Conservation (phyloP, 2,113 vertebrate species). For the Uria aalge region DNA sequence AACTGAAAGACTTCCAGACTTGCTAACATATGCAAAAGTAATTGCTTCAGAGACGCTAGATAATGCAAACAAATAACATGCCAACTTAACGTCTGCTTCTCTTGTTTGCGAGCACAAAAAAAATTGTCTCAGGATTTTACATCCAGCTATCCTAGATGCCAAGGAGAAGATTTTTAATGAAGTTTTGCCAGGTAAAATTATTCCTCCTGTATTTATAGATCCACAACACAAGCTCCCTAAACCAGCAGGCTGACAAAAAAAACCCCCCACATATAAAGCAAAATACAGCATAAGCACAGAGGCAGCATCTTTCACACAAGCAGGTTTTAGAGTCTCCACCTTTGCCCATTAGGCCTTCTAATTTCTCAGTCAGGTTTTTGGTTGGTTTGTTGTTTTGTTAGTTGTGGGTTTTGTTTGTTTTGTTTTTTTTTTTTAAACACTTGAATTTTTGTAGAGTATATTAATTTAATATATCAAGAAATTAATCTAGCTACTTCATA, state of each 20-base stretch:
- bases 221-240: not conserved
- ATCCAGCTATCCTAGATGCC: not conserved
- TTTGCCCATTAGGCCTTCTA: not conserved
- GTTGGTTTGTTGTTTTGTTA: not conserved
- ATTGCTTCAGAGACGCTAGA: not conserved
- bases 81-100: not conserved
- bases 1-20: not conserved
- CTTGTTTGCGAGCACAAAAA: not conserved
- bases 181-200: not conserved
- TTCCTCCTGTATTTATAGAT: not conserved
- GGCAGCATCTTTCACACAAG: not conserved
- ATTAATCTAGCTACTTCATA: not conserved
- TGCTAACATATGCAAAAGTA: not conserved
- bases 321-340: not conserved
- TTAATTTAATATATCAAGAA: not conserved
- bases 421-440: not conserved
- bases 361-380: not conserved
- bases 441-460: not conserved
- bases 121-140: not conserved
- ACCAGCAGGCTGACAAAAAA: not conserved
- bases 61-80: not conserved
- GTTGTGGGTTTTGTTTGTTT: not conserved
- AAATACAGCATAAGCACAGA: not conserved
- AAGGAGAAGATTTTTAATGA: not conserved
- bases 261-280: not conserved